Evolutionary conservation across 2,797 vertebrate genomes (phyloP).

Genomic region (Arctocebus calabarensis): DNA sequence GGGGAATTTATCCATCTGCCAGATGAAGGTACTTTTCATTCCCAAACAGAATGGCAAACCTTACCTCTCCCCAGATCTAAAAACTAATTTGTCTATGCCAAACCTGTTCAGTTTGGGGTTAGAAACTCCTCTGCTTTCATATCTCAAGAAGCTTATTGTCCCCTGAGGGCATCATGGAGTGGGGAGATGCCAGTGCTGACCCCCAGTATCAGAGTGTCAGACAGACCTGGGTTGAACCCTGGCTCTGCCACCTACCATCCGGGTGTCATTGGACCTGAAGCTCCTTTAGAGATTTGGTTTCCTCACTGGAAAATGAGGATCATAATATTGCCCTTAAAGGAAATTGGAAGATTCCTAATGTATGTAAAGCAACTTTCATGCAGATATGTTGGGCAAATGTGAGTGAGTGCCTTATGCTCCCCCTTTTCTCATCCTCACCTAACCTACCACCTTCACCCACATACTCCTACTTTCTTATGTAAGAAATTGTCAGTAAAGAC

Average conservation of each 20-base stretch:
- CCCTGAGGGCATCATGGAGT: background rate
- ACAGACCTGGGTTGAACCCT: background rate
- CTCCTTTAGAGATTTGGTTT: background rate
- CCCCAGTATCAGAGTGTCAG: background rate
- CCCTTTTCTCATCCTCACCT: background rate
- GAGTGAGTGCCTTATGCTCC: background rate
- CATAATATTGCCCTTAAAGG: background rate
- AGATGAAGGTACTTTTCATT: background rate
- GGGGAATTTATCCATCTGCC: background rate
- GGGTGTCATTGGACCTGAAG: background rate
- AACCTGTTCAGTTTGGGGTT: background rate
- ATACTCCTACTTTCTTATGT: background rate
- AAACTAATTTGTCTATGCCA: background rate
- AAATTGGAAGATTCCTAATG: background rate
- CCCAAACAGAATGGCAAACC: background rate
- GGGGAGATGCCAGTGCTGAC: background rate
- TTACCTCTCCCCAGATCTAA: background rate
- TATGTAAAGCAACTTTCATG: background rate
- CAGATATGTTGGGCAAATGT: background rate
- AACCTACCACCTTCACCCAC: background rate
- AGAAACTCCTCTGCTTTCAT: background rate
- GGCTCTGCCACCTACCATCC: background rate
- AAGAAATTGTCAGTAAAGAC: too few species aligned
- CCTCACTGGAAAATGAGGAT: background rate
- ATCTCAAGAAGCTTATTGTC: background rate